These are phyloP conservation scores for Xyrichtys novacula DNA, from an alignment of 2,797 vertebrate species.

Conservation along the genomic window DNA sequence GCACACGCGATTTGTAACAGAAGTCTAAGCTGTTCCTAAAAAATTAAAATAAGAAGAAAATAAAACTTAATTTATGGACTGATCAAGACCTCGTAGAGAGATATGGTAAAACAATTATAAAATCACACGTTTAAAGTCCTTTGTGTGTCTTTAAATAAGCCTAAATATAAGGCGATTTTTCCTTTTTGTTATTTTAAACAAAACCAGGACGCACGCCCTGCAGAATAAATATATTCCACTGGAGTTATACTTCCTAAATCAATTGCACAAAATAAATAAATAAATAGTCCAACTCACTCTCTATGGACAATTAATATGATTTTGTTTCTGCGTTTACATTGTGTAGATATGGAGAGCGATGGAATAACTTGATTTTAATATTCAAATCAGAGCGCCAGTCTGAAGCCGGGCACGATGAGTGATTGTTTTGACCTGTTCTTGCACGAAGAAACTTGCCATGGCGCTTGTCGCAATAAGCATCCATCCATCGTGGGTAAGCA, in stretches of 20 bases:
- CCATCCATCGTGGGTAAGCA: slow-evolving; percentile 71
- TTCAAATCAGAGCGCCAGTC: slow-evolving; percentile 76
- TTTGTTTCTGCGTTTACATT: slow-evolving; percentile 76
- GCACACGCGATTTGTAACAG: no score
- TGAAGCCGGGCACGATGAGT: slow-evolving; percentile 65
- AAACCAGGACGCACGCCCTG: slow-evolving; percentile 10
- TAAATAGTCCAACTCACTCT: slow-evolving; percentile 50
- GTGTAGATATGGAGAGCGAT: slow-evolving; percentile 55
- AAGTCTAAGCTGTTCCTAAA: no score
- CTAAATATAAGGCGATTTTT: slow-evolving; percentile 16
- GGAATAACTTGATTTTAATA: slow-evolving; percentile 78
- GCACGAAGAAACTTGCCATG: slow-evolving; percentile 71
- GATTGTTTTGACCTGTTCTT: slow-evolving; percentile 68
- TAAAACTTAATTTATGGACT: neutral
- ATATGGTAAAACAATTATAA: neutral
- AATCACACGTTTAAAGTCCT: neutral
- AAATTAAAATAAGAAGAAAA: no score
- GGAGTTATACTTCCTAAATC: slow-evolving; percentile 41
- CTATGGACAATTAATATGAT: slow-evolving; percentile 72
- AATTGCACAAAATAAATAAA: slow-evolving; percentile 57
- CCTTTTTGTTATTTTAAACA: slow-evolving; percentile 31
- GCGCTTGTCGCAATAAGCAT: slow-evolving; percentile 61
- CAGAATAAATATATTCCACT: slow-evolving; percentile 39
- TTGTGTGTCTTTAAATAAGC: slow-evolving; percentile 25
- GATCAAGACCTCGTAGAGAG: neutral